These are phyloP conservation scores for Leptinotarsa defecta DNA, from an alignment of 1,140 invertebrate genomes.

Conservation along the genomic window DNA sequence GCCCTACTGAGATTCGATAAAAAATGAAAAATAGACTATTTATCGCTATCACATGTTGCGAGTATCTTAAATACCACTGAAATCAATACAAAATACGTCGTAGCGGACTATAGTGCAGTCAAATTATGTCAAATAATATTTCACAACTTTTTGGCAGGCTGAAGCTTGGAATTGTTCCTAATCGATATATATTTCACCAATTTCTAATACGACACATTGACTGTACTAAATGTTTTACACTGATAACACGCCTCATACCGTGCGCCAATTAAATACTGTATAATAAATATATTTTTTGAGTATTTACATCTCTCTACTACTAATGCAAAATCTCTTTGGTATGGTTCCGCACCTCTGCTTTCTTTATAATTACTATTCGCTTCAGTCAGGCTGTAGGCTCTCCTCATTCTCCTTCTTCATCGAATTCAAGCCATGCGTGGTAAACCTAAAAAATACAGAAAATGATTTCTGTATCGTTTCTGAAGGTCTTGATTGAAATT, in stretches of 20 bases:
- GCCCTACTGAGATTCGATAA: conserved; percentile 29
- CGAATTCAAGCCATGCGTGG: neutral
- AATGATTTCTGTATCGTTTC: too few species aligned
- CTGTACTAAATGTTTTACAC: conserved; percentile 23
- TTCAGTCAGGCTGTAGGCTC: too few species aligned
- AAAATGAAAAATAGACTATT: conserved; percentile 33
- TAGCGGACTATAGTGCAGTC: neutral
- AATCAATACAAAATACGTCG: conserved; percentile 33
- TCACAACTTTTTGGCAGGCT: neutral
- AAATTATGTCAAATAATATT: conserved; percentile 12
- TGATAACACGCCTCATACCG: conserved; percentile 13
- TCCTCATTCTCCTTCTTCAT: too few species aligned
- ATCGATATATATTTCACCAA: neutral
- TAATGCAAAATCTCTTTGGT: conserved; percentile 43
- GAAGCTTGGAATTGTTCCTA: too few species aligned
- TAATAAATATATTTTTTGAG: conserved; percentile 41
- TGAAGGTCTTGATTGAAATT: too few species aligned
- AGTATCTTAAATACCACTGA: conserved; percentile 44
- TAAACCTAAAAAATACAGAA: neutral
- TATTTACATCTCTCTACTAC: conserved; percentile 40
- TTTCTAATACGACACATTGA: conserved; percentile 1
- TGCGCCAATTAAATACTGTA: conserved; percentile 17
- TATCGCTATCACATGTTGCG: conserved; percentile 51
- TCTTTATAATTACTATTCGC: neutral
- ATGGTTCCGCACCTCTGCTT: conserved; percentile 30